phyloP scores from a whole-genome alignment of 2,888 invertebrate species.

The Rhogogaster chlorosoma region DNA sequence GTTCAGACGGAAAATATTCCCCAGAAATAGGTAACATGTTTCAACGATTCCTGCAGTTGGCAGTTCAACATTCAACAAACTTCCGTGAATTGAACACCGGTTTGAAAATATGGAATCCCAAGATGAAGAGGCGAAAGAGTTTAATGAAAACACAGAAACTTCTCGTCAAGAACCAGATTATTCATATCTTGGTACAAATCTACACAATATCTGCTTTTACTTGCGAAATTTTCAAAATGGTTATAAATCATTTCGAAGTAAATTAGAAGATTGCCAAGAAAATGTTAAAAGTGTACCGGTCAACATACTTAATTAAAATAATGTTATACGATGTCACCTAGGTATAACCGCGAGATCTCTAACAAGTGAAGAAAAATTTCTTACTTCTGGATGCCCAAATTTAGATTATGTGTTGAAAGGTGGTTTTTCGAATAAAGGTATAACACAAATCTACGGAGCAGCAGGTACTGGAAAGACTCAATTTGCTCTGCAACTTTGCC shows the following conservation, averaged over 20 bases:
- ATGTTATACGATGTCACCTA: neutral
- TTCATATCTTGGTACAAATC: neutral
- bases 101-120: constrained; percentile 35
- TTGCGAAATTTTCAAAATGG: neutral
- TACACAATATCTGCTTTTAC: neutral
- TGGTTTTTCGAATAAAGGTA: constrained; percentile 84
- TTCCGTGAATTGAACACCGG: neutral
- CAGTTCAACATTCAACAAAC: neutral
- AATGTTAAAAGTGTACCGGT: neutral
- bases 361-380: constrained; percentile 62
- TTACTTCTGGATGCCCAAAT: constrained; percentile 80
- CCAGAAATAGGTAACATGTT: neutral
- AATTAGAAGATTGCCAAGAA: neutral
- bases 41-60: neutral
- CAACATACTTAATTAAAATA: neutral
- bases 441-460: constrained; percentile 90
- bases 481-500: constrained; percentile 85
- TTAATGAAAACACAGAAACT: neutral
- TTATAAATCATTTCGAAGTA: neutral
- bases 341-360: constrained; percentile 54
- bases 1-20: neutral
- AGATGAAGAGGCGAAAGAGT: neutral
- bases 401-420: constrained; percentile 84
- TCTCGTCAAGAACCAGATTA: neutral
- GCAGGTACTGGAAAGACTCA: constrained; percentile 92